Percentiles rank a stretch among this genome's conserved stretches.
Evolutionary conservation across 2,113 vertebrate species (phyloP).

Genomic region (Alexandromys fortis): DNA sequence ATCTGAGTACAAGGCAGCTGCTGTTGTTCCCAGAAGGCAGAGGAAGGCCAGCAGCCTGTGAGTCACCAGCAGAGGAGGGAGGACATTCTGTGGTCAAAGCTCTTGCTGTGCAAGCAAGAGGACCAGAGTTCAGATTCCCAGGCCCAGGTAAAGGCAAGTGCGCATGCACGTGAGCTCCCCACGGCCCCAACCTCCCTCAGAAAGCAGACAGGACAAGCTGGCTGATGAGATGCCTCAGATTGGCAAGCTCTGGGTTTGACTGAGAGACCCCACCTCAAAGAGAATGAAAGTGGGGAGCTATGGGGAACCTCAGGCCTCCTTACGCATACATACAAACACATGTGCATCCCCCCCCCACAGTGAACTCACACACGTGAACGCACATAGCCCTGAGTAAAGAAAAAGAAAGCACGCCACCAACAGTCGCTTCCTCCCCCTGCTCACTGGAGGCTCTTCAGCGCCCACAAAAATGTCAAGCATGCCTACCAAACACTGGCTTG

Average conservation of each 20-base stretch:
- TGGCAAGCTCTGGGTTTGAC: background rate
- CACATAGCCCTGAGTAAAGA: background rate
- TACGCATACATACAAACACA: background rate
- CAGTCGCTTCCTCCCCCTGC: background rate
- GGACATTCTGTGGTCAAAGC: too few relatives aligned
- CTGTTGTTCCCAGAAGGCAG: accelerated
- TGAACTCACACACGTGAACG: too few relatives aligned
- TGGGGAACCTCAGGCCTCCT: background rate
- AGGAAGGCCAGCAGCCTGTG: background rate
- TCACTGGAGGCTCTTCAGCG: background rate
- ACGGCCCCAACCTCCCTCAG: background rate
- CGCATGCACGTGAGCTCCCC: too few relatives aligned
- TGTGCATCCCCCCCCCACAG: background rate
- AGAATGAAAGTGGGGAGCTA: too few relatives aligned
- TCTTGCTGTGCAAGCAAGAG: background rate
- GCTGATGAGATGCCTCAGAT: background rate
- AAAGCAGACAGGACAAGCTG: background rate
- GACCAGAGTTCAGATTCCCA: background rate
- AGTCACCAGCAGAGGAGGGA: background rate
- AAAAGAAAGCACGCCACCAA: background rate
- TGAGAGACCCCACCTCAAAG: background rate
- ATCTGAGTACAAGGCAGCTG: background rate
- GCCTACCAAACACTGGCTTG: background rate
- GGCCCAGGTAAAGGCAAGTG: background rate
- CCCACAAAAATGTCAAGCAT: conserved; percentile 58